phyloP scores from a whole-genome alignment of 2,113 vertebrate genomes.

The Gulo gulo region DNA sequence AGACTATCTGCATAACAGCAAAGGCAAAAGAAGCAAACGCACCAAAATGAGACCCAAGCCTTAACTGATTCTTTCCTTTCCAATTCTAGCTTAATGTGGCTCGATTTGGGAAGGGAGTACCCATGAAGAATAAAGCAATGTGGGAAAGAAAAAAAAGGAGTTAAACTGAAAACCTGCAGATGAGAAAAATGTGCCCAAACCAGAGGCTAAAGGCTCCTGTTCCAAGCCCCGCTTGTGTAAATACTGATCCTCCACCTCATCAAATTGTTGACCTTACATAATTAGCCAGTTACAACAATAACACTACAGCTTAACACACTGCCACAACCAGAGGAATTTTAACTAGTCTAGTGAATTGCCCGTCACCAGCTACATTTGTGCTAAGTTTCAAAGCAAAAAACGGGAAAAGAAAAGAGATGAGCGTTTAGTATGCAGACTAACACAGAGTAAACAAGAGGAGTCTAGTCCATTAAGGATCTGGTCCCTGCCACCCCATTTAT shows the following conservation, averaged over 20 bases:
- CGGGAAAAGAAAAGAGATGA: conserved; percentile 26
- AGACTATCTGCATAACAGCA: not conserved
- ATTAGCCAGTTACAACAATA: conserved; percentile 51
- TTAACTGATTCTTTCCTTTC: not conserved
- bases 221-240: not conserved
- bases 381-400: conserved; percentile 60
- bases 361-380: conserved; percentile 43
- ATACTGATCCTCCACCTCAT: conserved; percentile 39
- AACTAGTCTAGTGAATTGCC: conserved; percentile 61
- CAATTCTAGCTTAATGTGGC: not conserved
- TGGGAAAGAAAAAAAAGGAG: not conserved
- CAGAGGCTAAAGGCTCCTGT: not conserved
- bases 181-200: conserved; percentile 40
- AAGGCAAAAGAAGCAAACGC: not conserved
- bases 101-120: not conserved
- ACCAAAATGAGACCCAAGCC: not conserved
- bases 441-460: not conserved
- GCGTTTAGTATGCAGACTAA: conserved; percentile 47
- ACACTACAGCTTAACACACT: not conserved
- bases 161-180: not conserved
- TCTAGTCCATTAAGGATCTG: not conserved
- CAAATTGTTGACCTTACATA: conserved; percentile 41
- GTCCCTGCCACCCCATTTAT: not conserved
- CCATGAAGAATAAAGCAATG: not conserved
- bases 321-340: conserved; percentile 49